Conservation (phyloP, 2,888 invertebrate species). For the Scaptomyza cyrtandrae region DNA sequence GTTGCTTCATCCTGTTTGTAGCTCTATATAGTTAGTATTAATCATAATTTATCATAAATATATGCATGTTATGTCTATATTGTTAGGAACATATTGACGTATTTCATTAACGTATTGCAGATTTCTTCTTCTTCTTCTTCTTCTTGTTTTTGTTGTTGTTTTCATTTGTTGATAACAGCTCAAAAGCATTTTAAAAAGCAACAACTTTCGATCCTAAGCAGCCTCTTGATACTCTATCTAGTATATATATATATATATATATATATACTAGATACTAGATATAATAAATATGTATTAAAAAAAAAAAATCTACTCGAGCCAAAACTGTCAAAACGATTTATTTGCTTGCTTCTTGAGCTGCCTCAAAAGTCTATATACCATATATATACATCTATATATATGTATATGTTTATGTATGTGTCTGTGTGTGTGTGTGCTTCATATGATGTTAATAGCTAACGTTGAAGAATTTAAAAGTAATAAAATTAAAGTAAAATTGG, state of each 20-base stretch:
- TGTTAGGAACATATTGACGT: slow-evolving; percentile 85
- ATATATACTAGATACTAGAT: slow-evolving; percentile 8
- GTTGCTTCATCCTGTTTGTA: slow-evolving; percentile 40
- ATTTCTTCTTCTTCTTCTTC: slow-evolving; percentile 73
- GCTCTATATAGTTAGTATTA: slow-evolving; percentile 51
- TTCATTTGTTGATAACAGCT: slow-evolving; percentile 22
- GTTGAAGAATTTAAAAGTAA: slow-evolving; percentile 2
- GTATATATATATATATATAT: slow-evolving; percentile 7
- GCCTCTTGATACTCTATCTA: slow-evolving; percentile 43
- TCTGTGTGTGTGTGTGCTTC: slow-evolving; percentile 4
- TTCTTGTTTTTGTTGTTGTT: background rate
- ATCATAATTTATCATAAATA: slow-evolving; percentile 43
- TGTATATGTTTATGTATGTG: slow-evolving; percentile 10
- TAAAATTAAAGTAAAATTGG: slow-evolving; percentile 21
- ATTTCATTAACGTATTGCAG: slow-evolving; percentile 85
- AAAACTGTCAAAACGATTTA: slow-evolving; percentile 9
- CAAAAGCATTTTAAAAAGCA: slow-evolving; percentile 26
- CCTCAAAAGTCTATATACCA: slow-evolving; percentile 16
- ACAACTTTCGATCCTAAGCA: slow-evolving; percentile 44
- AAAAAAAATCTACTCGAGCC: slow-evolving; percentile 18
- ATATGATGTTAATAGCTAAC: background rate
- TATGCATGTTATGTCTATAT: slow-evolving; percentile 77
- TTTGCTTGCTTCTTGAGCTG: slow-evolving; percentile 32
- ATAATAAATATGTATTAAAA: background rate
- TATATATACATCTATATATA: background rate